Base-by-base conservation (phyloP, 2,797 vertebrate genomes). In the Channa striata region DNA sequence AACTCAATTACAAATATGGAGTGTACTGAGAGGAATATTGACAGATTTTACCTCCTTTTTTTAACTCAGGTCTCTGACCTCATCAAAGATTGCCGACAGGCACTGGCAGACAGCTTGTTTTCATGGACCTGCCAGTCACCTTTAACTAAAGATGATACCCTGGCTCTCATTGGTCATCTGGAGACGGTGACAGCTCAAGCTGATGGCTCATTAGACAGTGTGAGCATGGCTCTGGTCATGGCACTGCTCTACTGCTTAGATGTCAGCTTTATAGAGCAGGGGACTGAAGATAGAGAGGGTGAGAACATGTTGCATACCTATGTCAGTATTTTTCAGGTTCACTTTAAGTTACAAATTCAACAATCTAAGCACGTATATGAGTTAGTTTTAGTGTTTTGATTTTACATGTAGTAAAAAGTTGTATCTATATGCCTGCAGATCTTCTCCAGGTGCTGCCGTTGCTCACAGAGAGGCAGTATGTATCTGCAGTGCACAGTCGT, bases 101-200 rank as follows among this genome's bases (percentile, higher is more conserved):
- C 97, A 6, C 88, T 99, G 74, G 97, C 97, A 54, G 97, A 99
- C 80, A 96, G 97, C 81, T 91, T 99, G 51, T 99, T 98, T 90
- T 94, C 94, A n/a, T 99, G 98, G 98, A 95, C 97, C 25, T 99
- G 98, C 80, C 98, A 99, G 74, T 97, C 97, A 3, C 95, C 97
- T 0, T 91, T 99, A 66, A 93, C 84, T 75, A 97, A 97, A 93
- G 97, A 99, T 71, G 96, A 99, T 88, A 99, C 96, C 4, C 85
- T 99, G 16, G 94, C 96, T 79, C 94, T 99, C 34, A 97, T 99
- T 83, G 94, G 95, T 64, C 93, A 98, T 79, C 80, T 99, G 81
- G 97, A 99, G 89, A 97, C 94, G 2, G 94, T 97, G 64, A 96
- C 96, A 0, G 91, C 95, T 42, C 97, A 99, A 87, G 97, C 96